Conservation (phyloP, 2,113 vertebrate genomes). For the Oceanodroma tethys region DNA sequence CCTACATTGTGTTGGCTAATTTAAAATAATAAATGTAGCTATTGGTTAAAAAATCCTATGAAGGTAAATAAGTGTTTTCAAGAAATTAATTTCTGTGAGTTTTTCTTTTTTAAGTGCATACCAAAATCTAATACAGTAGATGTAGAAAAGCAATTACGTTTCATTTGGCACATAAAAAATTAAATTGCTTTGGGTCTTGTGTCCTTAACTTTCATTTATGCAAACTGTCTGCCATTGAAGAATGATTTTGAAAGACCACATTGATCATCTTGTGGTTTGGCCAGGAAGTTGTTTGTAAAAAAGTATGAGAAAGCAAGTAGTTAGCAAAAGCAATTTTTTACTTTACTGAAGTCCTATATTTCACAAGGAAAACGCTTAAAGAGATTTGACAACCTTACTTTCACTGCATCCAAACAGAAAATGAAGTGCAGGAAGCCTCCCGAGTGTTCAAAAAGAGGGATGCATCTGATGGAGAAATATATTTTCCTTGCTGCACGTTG, state of each 20-base stretch:
- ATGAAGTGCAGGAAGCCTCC: background rate
- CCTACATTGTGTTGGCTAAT: background rate
- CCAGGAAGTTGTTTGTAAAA: background rate
- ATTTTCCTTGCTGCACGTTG: background rate
- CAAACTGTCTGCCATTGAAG: background rate
- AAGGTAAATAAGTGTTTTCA: background rate
- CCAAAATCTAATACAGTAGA: background rate
- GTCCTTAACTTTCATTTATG: slow-evolving; percentile 28
- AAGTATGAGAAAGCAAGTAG: background rate
- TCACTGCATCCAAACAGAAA: background rate
- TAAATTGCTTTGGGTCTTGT: background rate
- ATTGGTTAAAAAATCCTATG: background rate
- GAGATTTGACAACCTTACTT: background rate
- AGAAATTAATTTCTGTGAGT: background rate
- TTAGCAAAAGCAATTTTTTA: background rate
- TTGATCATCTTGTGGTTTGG: slow-evolving; percentile 2
- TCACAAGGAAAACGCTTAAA: background rate
- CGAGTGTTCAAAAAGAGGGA: background rate
- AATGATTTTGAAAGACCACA: background rate
- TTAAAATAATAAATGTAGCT: background rate
- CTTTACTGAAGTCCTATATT: background rate
- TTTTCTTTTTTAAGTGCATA: background rate
- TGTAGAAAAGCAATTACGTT: background rate
- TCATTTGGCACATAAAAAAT: background rate
- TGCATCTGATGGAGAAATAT: background rate